These are phyloP conservation scores for Coelopa pilipes DNA, from an alignment of 2,888 invertebrate species.

Conservation along the genomic window DNA sequence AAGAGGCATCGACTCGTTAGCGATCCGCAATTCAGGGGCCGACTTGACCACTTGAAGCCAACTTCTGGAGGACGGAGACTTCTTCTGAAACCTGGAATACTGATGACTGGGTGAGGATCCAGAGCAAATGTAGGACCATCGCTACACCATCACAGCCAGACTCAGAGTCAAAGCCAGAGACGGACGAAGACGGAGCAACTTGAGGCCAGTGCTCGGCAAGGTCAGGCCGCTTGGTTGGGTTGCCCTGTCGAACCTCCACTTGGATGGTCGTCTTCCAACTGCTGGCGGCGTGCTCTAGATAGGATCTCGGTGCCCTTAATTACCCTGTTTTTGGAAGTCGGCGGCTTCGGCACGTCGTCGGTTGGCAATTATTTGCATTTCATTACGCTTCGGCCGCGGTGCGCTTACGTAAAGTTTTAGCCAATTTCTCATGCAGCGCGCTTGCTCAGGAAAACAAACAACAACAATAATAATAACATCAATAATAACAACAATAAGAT, in stretches of 20 bases:
- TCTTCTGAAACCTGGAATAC: too few species aligned
- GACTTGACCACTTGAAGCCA: too few species aligned
- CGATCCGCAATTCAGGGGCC: too few species aligned
- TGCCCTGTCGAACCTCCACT: neutral
- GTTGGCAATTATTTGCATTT: constrained; percentile 2
- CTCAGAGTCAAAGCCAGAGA: too few species aligned
- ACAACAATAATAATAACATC: too few species aligned
- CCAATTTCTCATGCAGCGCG: neutral
- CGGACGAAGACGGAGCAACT: too few species aligned
- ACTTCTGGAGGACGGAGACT: too few species aligned
- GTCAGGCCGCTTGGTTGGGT: neutral
- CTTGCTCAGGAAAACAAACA: neutral
- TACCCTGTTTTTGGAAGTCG: neutral
- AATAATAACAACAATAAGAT: too few species aligned
- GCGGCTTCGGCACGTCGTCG: neutral
- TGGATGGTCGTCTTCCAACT: neutral
- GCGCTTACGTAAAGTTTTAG: constrained; percentile 11
- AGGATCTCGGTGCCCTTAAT: neutral
- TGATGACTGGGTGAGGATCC: neutral
- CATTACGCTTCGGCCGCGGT: neutral
- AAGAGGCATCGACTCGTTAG: too few species aligned
- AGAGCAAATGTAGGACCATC: neutral
- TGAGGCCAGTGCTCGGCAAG: neutral
- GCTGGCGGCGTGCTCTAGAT: neutral
- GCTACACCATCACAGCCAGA: too few species aligned